Evolutionary conservation across 2,888 invertebrate genomes (phyloP).

Genomic region (Cephalotes varians): DNA sequence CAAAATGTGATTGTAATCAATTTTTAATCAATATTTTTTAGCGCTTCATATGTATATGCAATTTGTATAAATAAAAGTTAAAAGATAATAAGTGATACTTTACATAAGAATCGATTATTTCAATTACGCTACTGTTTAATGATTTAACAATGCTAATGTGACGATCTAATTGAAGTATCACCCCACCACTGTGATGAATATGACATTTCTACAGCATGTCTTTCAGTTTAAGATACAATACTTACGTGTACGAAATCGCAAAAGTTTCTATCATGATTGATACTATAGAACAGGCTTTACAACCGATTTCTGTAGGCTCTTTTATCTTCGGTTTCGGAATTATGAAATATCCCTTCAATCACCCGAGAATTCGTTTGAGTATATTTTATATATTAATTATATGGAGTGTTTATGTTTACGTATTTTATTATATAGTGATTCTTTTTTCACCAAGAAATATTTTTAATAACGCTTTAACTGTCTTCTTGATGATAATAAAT

Average conservation of each 20-base stretch:
- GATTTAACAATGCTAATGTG: neutral
- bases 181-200: neutral
- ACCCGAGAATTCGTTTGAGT: neutral
- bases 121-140: neutral
- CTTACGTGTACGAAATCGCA: neutral
- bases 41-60: neutral
- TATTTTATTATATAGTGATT: neutral
- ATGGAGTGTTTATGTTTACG: neutral
- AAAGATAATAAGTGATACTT: neutral
- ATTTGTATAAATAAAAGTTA: neutral
- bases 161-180: conserved; percentile 3
- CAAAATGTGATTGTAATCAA: neutral
- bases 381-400: neutral
- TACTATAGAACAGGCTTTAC: neutral
- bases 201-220: neutral
- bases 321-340: conserved; percentile 8
- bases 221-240: neutral
- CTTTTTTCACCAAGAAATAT: neutral
- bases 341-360: neutral
- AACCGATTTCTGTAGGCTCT: neutral
- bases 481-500: neutral
- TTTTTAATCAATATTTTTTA: too few relatives aligned
- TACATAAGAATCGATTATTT: neutral
- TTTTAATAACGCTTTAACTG: neutral
- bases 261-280: neutral